phyloP scores from a whole-genome alignment of 2,888 invertebrate genomes.

The Candidula unifasciata region DNA sequence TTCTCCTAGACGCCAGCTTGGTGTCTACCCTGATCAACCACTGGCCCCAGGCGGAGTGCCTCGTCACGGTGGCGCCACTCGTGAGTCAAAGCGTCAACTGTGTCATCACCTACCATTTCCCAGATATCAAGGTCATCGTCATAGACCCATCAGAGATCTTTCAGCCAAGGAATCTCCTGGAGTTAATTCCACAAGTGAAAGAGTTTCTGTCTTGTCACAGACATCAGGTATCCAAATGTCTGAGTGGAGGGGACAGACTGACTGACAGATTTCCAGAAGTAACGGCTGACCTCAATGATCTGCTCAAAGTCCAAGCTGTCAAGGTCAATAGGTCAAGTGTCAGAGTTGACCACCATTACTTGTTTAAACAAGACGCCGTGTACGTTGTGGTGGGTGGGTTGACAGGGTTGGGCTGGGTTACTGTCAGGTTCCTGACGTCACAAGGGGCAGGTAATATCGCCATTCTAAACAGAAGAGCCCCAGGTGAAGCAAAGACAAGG shows the following conservation, averaged over 20 bases:
- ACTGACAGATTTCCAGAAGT: background rate
- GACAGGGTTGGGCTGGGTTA: conserved; percentile 68
- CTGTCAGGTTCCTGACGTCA: conserved; percentile 57
- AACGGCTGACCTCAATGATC: conserved; percentile 43
- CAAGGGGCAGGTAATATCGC: conserved; percentile 58
- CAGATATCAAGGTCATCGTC: background rate
- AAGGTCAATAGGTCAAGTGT: conserved; percentile 19
- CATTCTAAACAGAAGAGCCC: conserved; percentile 58
- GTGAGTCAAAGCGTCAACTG: background rate
- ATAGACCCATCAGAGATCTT: background rate
- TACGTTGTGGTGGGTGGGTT: conserved; percentile 67
- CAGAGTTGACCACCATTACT: conserved; percentile 10
- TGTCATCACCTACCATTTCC: background rate
- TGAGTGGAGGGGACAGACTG: background rate
- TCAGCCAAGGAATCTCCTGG: conserved; percentile 29
- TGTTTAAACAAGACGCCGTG: conserved; percentile 56
- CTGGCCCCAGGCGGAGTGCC: background rate
- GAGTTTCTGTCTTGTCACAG: conserved; percentile 36
- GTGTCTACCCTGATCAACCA: conserved; percentile 19
- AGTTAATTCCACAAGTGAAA: conserved; percentile 29
- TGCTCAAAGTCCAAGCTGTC: conserved; percentile 16
- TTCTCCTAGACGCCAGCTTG: conserved; percentile 3
- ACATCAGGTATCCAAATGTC: conserved; percentile 18
- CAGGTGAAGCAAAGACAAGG: conserved; percentile 41
- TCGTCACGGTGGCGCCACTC: background rate